Evolutionary conservation across 1,140 invertebrate genomes (phyloP).

Genomic region (Bradynema listronoti): DNA sequence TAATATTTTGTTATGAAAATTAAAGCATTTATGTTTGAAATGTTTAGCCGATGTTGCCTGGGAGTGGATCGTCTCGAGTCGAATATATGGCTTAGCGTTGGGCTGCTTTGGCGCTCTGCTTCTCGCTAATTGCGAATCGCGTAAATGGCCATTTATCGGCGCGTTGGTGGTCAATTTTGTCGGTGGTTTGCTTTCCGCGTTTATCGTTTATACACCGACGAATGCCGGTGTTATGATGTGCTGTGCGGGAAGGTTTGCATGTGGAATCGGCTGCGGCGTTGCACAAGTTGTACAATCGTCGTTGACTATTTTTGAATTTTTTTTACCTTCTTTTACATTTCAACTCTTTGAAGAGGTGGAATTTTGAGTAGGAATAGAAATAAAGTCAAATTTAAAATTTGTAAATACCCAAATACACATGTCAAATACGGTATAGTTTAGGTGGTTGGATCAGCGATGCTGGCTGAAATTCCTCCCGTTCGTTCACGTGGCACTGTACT

Average conservation of each 20-base stretch:
- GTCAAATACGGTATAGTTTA: too few relatives aligned
- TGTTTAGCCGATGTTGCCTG: conserved; percentile 37
- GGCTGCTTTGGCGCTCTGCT: conserved; percentile 34
- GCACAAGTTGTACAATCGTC: conserved; percentile 22
- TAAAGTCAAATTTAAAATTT: too few relatives aligned
- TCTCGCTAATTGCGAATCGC: conserved; percentile 20
- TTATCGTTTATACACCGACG: conserved; percentile 18
- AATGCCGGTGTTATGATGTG: conserved; percentile 15
- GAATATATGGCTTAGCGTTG: conserved; percentile 37
- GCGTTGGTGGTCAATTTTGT: conserved; percentile 38
- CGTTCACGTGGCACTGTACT: conserved; percentile 30
- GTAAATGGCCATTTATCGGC: conserved; percentile 29
- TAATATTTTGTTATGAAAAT: neutral
- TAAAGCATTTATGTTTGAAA: neutral
- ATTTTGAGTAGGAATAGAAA: too few relatives aligned
- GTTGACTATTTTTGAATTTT: conserved; percentile 6
- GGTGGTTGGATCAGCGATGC: conserved; percentile 35
- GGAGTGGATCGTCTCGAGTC: conserved; percentile 44
- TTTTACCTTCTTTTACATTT: too few relatives aligned
- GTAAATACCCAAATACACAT: too few relatives aligned
- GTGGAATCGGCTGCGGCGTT: conserved; percentile 34
- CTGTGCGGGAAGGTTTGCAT: conserved; percentile 36
- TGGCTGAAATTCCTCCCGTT: conserved; percentile 40
- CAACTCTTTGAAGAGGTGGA: too few relatives aligned
- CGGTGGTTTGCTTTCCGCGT: conserved; percentile 26